Evolutionary conservation across 2,113 vertebrate genomes (phyloP).

Genomic region (Lagenorhynchus albirostris): DNA sequence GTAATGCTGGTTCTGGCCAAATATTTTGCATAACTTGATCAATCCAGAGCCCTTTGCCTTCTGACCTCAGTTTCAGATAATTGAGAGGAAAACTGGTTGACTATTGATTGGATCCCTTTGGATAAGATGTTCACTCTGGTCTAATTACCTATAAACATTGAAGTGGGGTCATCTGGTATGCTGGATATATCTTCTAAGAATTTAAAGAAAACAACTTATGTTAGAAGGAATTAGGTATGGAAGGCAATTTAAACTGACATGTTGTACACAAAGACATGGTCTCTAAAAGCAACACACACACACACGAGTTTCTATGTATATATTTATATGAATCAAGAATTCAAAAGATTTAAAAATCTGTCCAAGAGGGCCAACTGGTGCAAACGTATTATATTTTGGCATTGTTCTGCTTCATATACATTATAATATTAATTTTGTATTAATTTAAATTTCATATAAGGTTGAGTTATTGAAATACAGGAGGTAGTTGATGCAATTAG

Average conservation of each 20-base stretch:
- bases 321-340: neutral
- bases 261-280: neutral
- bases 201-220: neutral
- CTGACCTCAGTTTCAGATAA: neutral
- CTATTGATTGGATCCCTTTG: neutral
- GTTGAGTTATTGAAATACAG: conserved; percentile 67
- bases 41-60: neutral
- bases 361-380: neutral
- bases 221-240: neutral
- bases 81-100: neutral
- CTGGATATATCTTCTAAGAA: neutral
- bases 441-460: neutral
- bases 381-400: neutral
- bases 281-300: neutral
- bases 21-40: neutral
- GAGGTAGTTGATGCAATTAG: conserved; percentile 71
- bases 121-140: neutral
- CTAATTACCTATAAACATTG: neutral
- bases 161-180: neutral
- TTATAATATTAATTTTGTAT: neutral
- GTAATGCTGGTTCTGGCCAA: neutral
- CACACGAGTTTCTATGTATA: neutral
- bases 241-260: neutral
- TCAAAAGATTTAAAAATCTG: neutral
- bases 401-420: neutral